Conservation (phyloP, 2,888 invertebrate genomes). For the Troilus luridus region DNA sequence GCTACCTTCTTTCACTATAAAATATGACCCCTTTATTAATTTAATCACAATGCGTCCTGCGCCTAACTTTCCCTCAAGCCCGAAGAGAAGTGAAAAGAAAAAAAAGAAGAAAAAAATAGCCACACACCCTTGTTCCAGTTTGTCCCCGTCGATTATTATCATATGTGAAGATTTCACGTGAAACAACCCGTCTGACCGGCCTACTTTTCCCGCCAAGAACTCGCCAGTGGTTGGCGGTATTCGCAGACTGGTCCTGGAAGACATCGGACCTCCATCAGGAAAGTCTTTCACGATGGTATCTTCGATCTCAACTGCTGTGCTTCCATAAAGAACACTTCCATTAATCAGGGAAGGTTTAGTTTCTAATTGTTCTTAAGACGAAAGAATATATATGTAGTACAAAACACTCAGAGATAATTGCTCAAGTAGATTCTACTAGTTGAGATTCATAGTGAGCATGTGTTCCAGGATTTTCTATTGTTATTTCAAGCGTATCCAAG, state of each 20-base stretch:
- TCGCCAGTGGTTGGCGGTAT: not conserved
- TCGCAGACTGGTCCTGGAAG: constrained; percentile 24
- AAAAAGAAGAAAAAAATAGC: not conserved
- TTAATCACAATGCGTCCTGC: not conserved
- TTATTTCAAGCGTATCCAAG: not conserved
- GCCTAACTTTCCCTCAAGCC: constrained; percentile 14
- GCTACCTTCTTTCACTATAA: not conserved
- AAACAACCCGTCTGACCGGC: constrained; percentile 35
- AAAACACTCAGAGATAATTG: not conserved
- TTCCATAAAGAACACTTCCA: not conserved
- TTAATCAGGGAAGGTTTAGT: not conserved
- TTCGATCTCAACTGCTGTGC: not conserved
- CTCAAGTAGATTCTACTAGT: not conserved
- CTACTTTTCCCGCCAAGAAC: constrained; percentile 40
- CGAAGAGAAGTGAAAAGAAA: not conserved
- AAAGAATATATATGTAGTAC: no score
- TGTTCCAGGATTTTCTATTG: no score
- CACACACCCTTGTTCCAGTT: not conserved
- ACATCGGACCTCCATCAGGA: not conserved
- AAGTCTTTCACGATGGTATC: not conserved
- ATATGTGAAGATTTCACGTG: constrained; percentile 50
- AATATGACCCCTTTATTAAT: not conserved
- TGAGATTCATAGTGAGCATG: not conserved
- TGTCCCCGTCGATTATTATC: constrained; percentile 37
- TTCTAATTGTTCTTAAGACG: not conserved